phyloP scores from a whole-genome alignment of 2,113 vertebrate genomes.

The Rhinolophus ferrumequinum region DNA sequence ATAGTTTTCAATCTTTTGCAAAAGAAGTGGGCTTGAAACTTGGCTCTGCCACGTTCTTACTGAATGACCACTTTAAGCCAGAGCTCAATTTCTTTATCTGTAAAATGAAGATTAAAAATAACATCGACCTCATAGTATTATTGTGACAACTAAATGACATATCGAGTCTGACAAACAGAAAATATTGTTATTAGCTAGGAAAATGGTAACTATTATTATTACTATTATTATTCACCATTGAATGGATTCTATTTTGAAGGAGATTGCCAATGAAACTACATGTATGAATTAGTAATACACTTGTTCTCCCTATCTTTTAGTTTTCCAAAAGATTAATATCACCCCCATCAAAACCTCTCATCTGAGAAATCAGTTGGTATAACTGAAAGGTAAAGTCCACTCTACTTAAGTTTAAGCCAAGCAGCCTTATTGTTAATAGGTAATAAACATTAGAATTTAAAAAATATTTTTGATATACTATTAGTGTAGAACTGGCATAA shows the following conservation, averaged over 20 bases:
- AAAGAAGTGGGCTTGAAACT: neutral
- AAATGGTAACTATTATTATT: neutral
- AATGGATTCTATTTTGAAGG: conserved; percentile 43
- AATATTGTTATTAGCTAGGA: neutral
- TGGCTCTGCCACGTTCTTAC: neutral
- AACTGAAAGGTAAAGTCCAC: neutral
- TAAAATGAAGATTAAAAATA: neutral
- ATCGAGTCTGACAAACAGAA: neutral
- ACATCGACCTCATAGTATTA: neutral
- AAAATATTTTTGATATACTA: neutral
- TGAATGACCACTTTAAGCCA: neutral
- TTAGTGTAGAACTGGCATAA: neutral
- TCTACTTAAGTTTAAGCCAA: neutral
- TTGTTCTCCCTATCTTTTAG: neutral
- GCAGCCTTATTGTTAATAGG: neutral
- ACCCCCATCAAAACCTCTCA: neutral
- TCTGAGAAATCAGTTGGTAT: neutral
- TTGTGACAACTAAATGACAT: neutral
- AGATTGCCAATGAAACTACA: neutral
- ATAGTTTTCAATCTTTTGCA: neutral
- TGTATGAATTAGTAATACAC: neutral
- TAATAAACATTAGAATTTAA: neutral
- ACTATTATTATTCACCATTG: neutral
- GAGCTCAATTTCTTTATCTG: neutral
- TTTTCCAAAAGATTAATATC: neutral